Base-by-base conservation (phyloP, 1,140 invertebrate genomes). In the Drosophila sproati region DNA sequence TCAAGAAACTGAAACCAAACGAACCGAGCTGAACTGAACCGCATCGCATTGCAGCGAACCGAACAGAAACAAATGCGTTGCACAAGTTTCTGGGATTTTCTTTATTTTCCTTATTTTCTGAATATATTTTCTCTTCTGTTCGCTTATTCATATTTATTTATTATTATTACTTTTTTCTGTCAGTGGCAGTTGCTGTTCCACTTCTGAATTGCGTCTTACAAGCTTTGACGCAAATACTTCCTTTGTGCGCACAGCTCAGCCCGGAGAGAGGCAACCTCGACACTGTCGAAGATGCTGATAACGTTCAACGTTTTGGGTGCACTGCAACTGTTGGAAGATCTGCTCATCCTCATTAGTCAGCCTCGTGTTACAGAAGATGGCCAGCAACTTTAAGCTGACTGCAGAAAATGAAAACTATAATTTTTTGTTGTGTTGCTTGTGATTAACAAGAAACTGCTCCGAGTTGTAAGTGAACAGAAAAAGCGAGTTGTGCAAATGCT, bases 191-290 rank as follows among this genome's bases (percentile, higher is more conserved):
- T 34, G 45, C 59, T 55, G 20, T 43, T 52, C 20, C 61, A 57
- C 45, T 52, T 73, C 48, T 54, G 63, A 48, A 48, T 73, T 73
- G 59, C 48, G 55, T 61, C 71, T 69, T 60, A 50, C 56, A 60
- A 67, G 62, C 55, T 57, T 39, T 45, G 41, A 64, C 64, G 71
- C 71, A 69, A 73, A 61, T 69, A 73, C 61, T 69, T 73, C 56
- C 61, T 69, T 69, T 73, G 64, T 61, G 35, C 31, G 55, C 34
- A 12, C 34, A 32, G 35, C 37, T 29, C 3, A 5, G 32, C 7
- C 41, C 62, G 61, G 62, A 56, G 66, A 56, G 60, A 59, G 70
- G 39, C 54, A 68, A 56, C 50, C 59, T 41, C 12, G 20, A 12
- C 20, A 8, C 47, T 28, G 20, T 0, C 28, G 12, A 5, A 28